Percentiles rank a stretch among this genome's conserved stretches.
Conservation (phyloP, 2,888 invertebrate genomes). For the Empis livida region DNA sequence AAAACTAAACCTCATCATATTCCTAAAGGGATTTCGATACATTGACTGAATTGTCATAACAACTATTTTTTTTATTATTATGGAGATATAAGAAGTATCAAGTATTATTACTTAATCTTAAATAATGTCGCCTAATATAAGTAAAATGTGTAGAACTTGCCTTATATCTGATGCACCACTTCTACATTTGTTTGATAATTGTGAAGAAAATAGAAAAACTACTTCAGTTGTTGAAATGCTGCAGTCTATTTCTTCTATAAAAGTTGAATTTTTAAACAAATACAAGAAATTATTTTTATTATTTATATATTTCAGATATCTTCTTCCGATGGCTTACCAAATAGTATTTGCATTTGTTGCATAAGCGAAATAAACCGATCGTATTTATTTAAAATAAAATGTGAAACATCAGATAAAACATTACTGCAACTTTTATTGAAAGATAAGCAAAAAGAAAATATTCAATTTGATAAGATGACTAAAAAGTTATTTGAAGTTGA, state of each 20-base stretch:
- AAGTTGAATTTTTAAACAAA: not conserved
- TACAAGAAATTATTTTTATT: too few species aligned
- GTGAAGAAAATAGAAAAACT: conserved; percentile 8
- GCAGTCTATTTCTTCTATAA: not conserved
- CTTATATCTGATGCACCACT: conserved; percentile 24
- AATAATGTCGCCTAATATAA: conserved; percentile 22
- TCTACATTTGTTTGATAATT: conserved; percentile 27
- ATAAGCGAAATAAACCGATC: conserved; percentile 33
- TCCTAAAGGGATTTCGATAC: too few species aligned
- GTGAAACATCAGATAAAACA: conserved; percentile 30
- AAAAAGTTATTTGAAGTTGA: not conserved
- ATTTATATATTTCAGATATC: not conserved
- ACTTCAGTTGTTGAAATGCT: not conserved
- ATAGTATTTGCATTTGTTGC: conserved; percentile 30
- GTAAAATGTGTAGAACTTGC: conserved; percentile 32
- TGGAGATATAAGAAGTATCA: too few species aligned
- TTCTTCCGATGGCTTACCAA: conserved; percentile 29
- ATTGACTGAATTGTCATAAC: too few species aligned
- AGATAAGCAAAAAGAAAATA: not conserved
- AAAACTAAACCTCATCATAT: too few species aligned
- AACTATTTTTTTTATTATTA: too few species aligned
- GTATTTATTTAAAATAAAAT: conserved; percentile 33
- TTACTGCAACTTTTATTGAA: conserved; percentile 25
- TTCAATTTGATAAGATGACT: not conserved
- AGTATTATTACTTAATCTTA: too few species aligned